Conservation (phyloP, 2,113 vertebrate genomes). For the Laterallus jamaicensis region DNA sequence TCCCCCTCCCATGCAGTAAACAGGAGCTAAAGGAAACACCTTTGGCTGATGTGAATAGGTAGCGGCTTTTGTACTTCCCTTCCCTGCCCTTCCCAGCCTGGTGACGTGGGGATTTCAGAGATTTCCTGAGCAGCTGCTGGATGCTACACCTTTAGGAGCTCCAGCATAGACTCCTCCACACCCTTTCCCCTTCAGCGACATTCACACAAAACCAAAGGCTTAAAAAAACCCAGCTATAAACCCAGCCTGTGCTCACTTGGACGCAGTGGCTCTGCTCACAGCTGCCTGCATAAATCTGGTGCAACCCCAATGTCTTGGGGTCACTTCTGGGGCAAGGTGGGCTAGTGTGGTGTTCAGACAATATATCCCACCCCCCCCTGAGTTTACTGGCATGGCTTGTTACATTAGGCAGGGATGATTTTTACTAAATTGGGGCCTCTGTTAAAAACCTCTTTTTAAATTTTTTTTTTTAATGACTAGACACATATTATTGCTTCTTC, state of each 20-base stretch:
- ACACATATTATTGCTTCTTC: background rate
- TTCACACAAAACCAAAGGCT: background rate
- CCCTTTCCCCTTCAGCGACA: slow-evolving; percentile 53
- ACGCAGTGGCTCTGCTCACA: background rate
- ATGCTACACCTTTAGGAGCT: slow-evolving; percentile 33
- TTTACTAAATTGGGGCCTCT: background rate
- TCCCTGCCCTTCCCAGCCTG: background rate
- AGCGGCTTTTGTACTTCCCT: background rate
- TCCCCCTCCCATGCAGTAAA: background rate
- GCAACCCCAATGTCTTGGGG: background rate
- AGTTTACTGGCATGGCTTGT: background rate
- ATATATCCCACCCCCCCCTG: background rate
- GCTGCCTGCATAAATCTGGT: background rate
- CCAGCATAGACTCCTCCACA: slow-evolving; percentile 6
- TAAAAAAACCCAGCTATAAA: background rate
- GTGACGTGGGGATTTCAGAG: slow-evolving; percentile 12
- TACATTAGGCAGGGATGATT: background rate
- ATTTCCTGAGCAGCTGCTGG: slow-evolving; percentile 66
- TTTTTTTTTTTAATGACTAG: background rate
- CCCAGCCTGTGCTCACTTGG: background rate
- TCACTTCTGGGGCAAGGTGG: background rate
- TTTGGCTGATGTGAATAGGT: slow-evolving; percentile 16
- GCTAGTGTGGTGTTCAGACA: background rate
- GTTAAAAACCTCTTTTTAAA: background rate
- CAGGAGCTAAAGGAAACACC: slow-evolving; percentile 53